Evolutionary conservation across 2,888 invertebrate species (phyloP).

Genomic region (Drosophila atroscutellata): DNA sequence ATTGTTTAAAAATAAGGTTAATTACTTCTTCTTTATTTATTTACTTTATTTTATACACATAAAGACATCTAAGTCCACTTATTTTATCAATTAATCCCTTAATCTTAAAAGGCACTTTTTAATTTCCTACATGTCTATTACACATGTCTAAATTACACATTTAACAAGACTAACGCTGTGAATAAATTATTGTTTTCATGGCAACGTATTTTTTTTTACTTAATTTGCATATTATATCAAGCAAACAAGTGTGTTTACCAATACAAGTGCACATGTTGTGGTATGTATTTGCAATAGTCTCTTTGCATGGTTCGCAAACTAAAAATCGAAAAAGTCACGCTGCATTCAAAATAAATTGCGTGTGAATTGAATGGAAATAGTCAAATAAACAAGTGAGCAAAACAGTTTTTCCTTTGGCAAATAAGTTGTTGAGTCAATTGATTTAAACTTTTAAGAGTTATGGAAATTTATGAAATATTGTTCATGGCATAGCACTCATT

Average conservation of each 20-base stretch:
- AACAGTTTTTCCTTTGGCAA: conserved; percentile 8
- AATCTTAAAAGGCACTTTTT: conserved; percentile 41
- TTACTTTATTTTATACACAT: neutral
- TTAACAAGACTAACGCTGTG: conserved; percentile 7
- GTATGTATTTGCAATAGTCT: conserved; percentile 53
- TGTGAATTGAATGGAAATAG: conserved; percentile 71
- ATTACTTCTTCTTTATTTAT: conserved; percentile 6
- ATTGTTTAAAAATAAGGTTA: neutral
- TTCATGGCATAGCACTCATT: neutral
- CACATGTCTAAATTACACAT: neutral
- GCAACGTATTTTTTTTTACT: conserved; percentile 33
- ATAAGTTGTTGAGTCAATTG: conserved; percentile 17
- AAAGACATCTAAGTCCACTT: neutral
- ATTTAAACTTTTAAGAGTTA: neutral
- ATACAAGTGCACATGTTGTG: conserved; percentile 1
- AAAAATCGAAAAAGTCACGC: conserved; percentile 35
- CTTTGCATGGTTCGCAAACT: conserved; percentile 23
- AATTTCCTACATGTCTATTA: conserved; percentile 2
- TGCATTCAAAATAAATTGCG: conserved; percentile 33
- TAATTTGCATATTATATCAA: conserved; percentile 27
- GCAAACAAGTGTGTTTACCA: conserved; percentile 11
- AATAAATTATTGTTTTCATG: conserved; percentile 33
- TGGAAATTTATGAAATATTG: neutral
- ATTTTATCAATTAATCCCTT: conserved; percentile 1
- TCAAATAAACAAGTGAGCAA: conserved; percentile 50